phyloP scores from a whole-genome alignment of 2,888 invertebrate genomes.

The Pristionchus entomophagus region DNA sequence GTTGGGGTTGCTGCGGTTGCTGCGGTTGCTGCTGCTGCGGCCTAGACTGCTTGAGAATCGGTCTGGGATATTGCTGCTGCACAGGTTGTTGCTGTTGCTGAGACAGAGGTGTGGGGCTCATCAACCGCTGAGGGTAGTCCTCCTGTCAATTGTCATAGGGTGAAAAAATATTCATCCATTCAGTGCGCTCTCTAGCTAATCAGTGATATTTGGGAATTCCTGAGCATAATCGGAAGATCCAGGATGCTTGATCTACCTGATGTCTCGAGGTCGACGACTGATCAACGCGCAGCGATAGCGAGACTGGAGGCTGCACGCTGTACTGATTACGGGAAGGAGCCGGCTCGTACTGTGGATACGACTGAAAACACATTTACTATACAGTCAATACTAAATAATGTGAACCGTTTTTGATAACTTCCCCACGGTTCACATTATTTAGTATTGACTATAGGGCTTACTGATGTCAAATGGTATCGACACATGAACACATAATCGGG shows the following conservation, averaged over 20 bases:
- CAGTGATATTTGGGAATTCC: no score
- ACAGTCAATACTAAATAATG: background rate
- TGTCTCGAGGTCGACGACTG: background rate
- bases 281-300: conserved; percentile 4
- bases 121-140: conserved; percentile 69
- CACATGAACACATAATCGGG: no score
- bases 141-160: conserved; percentile 47
- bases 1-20: no score
- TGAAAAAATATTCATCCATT: background rate
- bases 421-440: no score
- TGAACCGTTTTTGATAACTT: no score
- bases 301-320: background rate
- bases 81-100: conserved; percentile 49
- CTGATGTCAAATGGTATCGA: no score
- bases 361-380: background rate
- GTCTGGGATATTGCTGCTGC: conserved; percentile 55
- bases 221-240: no score
- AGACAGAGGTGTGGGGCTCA: conserved; percentile 67
- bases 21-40: background rate
- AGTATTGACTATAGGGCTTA: no score
- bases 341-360: conserved; percentile 15
- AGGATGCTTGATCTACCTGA: no score
- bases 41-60: conserved; percentile 57
- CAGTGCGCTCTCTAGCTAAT: background rate
- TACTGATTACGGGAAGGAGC: background rate